Percentiles rank a stretch among this genome's conserved stretches.
phyloP scores from a whole-genome alignment of 2,797 vertebrate species.

The Enteromius unitaeniatus region DNA sequence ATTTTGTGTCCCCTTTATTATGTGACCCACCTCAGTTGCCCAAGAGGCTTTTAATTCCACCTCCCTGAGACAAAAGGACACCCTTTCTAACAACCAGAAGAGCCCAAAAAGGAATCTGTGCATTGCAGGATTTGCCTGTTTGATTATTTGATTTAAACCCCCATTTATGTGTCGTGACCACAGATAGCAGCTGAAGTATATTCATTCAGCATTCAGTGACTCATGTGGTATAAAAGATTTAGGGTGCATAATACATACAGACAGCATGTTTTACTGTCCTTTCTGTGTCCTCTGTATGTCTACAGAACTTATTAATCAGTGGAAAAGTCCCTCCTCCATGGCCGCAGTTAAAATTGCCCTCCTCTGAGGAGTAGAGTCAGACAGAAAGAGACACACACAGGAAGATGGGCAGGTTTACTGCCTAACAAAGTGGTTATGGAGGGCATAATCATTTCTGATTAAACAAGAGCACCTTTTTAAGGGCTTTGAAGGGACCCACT shows the following conservation, averaged over 20 bases:
- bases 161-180: background rate
- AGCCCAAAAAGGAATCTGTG: slow-evolving; percentile 47
- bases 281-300: slow-evolving; percentile 38
- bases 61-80: slow-evolving; percentile 64
- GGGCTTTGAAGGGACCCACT: slow-evolving; percentile 56
- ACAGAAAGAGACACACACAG: slow-evolving; percentile 41
- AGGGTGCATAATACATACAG: background rate
- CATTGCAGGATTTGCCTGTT: slow-evolving; percentile 11
- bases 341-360: slow-evolving; percentile 30
- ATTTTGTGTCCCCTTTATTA: slow-evolving; percentile 78
- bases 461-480: slow-evolving; percentile 53
- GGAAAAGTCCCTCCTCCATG: slow-evolving; percentile 10
- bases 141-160: slow-evolving; percentile 23
- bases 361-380: slow-evolving; percentile 16
- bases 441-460: slow-evolving; percentile 73
- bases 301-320: slow-evolving; percentile 29
- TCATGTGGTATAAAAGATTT: slow-evolving; percentile 34
- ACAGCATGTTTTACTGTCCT: slow-evolving; percentile 14
- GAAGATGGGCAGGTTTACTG: slow-evolving; percentile 43
- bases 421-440: slow-evolving; percentile 62
- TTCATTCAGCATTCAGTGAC: slow-evolving; percentile 32
- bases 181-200: slow-evolving; percentile 6
- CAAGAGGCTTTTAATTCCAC: slow-evolving; percentile 69
- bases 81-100: slow-evolving; percentile 53
- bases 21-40: slow-evolving; percentile 67